Conservation (phyloP, 2,113 vertebrate genomes). For the Myotis davidii region DNA sequence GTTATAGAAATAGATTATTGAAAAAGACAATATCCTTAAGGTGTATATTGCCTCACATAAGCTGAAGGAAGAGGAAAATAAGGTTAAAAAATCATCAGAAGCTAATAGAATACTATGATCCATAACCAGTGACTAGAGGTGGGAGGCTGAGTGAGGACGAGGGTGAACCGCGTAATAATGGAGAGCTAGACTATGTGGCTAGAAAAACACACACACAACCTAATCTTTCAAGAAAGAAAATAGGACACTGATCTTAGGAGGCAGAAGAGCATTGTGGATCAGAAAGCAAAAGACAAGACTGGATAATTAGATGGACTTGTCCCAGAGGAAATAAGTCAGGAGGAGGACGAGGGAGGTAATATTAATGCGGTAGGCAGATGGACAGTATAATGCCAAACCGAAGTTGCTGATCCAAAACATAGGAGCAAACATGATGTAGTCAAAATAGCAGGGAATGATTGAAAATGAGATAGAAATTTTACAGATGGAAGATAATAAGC, state of each 20-base stretch:
- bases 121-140: constrained; percentile 45
- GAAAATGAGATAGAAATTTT: constrained; percentile 47
- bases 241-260: constrained; percentile 37
- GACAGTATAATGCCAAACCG: not conserved
- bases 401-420: constrained; percentile 34
- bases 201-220: not conserved
- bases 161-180: constrained; percentile 42
- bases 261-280: not conserved
- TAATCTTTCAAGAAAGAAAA: constrained; percentile 59
- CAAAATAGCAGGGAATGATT: not conserved
- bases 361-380: constrained; percentile 56
- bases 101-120: not conserved
- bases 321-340: constrained; percentile 58
- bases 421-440: constrained; percentile 22
- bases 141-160: constrained; percentile 9
- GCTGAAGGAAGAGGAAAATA: constrained; percentile 22
- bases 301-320: constrained; percentile 48
- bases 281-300: constrained; percentile 19
- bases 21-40: constrained; percentile 41
- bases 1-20: constrained; percentile 31
- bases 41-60: constrained; percentile 10
- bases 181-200: not conserved
- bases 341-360: constrained; percentile 32
- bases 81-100: constrained; percentile 40
- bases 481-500: constrained; percentile 47